A percentile compares a stretch with the other conserved stretches of the same genome.
These are phyloP conservation scores for Diabrotica virgifera DNA, from an alignment of 1,140 invertebrate genomes.

Conservation along the genomic window DNA sequence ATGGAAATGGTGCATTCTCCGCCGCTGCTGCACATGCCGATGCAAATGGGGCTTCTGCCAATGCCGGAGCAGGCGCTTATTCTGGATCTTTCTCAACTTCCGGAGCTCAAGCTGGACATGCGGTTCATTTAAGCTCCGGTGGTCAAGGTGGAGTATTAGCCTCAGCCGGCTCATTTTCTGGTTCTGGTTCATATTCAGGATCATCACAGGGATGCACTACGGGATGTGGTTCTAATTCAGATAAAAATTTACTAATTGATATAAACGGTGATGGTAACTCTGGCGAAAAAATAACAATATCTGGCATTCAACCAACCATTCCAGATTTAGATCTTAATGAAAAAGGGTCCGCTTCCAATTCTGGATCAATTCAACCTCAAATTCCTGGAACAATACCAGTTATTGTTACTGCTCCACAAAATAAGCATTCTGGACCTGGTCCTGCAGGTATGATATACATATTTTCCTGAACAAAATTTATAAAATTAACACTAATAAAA, in stretches of 20 bases:
- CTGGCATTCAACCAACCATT: too few species aligned
- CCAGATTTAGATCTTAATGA: not conserved
- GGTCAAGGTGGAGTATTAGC: not conserved
- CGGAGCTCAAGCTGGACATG: not conserved
- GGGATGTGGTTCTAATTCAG: not conserved
- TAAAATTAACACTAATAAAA: too few species aligned
- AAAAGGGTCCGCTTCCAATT: not conserved
- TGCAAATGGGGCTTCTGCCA: not conserved
- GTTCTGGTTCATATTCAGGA: not conserved
- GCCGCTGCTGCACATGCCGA: not conserved
- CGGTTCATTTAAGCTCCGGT: not conserved
- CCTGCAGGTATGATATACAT: too few species aligned
- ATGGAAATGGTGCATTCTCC: not conserved
- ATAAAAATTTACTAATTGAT: too few species aligned
- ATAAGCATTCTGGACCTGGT: too few species aligned
- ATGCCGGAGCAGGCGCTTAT: not conserved
- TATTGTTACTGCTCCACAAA: too few species aligned
- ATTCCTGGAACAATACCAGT: too few species aligned
- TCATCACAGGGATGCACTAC: not conserved
- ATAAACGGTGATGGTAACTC: not conserved
- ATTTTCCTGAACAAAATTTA: too few species aligned
- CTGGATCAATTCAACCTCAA: not conserved
- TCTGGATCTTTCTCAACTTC: not conserved
- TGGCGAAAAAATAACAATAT: not conserved
- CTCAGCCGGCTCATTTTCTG: not conserved